phyloP scores from a whole-genome alignment of 2,113 vertebrate species.

The Equus quagga region DNA sequence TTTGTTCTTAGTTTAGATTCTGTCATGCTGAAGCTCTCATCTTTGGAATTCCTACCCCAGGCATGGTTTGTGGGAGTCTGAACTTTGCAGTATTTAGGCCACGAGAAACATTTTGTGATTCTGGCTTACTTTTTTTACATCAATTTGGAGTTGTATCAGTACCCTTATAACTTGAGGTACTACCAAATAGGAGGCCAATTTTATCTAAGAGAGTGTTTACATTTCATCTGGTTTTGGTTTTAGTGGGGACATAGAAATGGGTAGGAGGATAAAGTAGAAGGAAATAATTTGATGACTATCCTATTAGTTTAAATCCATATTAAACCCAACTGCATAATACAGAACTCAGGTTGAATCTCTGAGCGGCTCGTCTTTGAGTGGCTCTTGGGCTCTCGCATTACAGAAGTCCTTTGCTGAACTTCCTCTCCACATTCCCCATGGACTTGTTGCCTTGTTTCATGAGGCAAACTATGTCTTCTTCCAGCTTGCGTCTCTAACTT shows the following conservation, averaged over 20 bases:
- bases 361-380: not conserved
- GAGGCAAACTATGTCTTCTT: not conserved
- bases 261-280: not conserved
- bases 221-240: constrained; percentile 36
- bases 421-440: not conserved
- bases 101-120: not conserved
- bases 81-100: not conserved
- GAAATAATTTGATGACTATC: not conserved
- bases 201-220: constrained; percentile 9
- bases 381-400: not conserved
- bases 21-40: not conserved
- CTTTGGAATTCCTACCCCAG: not conserved
- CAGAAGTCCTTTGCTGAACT: not conserved
- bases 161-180: not conserved
- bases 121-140: not conserved
- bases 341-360: not conserved
- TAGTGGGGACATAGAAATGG: not conserved
- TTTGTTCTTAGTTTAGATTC: constrained; percentile 9
- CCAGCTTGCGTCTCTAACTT: not conserved
- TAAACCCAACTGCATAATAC: not conserved
- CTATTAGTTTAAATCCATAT: constrained; percentile 21
- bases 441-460: not conserved
- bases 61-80: not conserved
- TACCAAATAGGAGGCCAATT: not conserved
- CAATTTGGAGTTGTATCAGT: not conserved